A percentile compares a stretch with the other conserved stretches of the same genome.
Evolutionary conservation across 2,888 invertebrate species (phyloP).

Genomic region (Caenorhabditis macrosperma): DNA sequence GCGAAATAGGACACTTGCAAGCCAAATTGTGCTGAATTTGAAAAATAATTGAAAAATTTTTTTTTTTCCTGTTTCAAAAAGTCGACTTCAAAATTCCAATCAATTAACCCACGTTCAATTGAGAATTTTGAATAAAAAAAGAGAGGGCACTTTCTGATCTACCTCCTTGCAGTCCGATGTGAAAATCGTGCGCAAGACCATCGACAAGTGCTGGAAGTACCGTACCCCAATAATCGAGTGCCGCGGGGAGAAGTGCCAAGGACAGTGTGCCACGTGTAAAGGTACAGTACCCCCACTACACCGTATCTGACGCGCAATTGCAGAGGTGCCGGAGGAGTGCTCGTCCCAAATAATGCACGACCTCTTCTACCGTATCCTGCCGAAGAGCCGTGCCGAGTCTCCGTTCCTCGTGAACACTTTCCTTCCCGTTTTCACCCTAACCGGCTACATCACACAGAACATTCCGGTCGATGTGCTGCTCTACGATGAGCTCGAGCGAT

Average conservation of each 20-base stretch:
- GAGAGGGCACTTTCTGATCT: too few relatives aligned
- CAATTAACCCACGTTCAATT: not conserved
- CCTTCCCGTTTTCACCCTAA: constrained; percentile 76
- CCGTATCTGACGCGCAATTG: not conserved
- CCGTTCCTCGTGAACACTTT: constrained; percentile 76
- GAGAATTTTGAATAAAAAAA: not conserved
- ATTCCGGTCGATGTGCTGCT: constrained; percentile 62
- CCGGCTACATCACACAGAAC: constrained; percentile 70
- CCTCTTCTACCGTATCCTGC: constrained; percentile 79
- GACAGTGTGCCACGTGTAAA: constrained; percentile 49
- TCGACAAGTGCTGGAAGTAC: constrained; percentile 68
- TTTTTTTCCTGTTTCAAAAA: too few relatives aligned
- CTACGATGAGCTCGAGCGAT: constrained; percentile 64
- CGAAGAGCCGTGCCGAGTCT: constrained; percentile 60
- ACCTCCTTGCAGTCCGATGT: constrained; percentile 43
- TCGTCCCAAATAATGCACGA: constrained; percentile 76
- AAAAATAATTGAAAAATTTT: too few relatives aligned
- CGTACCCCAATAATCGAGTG: constrained; percentile 69
- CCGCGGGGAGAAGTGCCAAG: constrained; percentile 57
- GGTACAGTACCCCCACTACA: constrained; percentile 8
- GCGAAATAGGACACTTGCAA: too few relatives aligned
- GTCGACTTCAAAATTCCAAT: too few relatives aligned
- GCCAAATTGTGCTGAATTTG: too few relatives aligned
- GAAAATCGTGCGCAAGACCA: constrained; percentile 54
- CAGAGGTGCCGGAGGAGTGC: constrained; percentile 68